Percentiles rank a stretch among this genome's conserved stretches.
Conservation (phyloP, 2,113 vertebrate species). For the Indicator maculatus region DNA sequence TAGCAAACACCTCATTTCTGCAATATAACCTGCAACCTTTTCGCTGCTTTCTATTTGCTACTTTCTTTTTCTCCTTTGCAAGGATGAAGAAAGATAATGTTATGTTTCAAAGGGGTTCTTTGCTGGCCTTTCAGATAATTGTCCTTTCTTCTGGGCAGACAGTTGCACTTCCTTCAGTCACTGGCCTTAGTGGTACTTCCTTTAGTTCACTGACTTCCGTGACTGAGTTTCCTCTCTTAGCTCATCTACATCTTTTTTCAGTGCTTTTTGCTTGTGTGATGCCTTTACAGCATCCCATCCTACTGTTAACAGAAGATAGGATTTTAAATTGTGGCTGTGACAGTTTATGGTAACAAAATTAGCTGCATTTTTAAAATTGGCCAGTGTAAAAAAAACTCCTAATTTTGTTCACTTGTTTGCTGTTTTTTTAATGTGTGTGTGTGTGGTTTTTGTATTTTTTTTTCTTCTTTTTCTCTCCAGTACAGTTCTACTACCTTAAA, state of each 20-base stretch:
- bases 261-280: background rate
- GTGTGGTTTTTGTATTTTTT: background rate
- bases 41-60: background rate
- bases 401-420: background rate
- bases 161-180: background rate
- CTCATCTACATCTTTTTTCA: background rate
- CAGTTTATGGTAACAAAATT: background rate
- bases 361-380: background rate
- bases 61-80: background rate
- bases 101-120: accelerated
- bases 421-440: background rate
- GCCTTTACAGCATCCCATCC: background rate
- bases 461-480: background rate
- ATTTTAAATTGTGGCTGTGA: background rate
- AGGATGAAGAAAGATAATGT: background rate
- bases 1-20: background rate
- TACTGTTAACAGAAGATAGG: background rate
- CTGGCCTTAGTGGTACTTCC: background rate
- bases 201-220: background rate
- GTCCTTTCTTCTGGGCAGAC: background rate
- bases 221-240: background rate
- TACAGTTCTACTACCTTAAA: background rate
- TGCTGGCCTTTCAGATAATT: background rate
- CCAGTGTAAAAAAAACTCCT: background rate
- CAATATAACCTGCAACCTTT: background rate